These are phyloP conservation scores for Struthidea cinerea DNA, from an alignment of 2,113 vertebrate species.

Conservation along the genomic window DNA sequence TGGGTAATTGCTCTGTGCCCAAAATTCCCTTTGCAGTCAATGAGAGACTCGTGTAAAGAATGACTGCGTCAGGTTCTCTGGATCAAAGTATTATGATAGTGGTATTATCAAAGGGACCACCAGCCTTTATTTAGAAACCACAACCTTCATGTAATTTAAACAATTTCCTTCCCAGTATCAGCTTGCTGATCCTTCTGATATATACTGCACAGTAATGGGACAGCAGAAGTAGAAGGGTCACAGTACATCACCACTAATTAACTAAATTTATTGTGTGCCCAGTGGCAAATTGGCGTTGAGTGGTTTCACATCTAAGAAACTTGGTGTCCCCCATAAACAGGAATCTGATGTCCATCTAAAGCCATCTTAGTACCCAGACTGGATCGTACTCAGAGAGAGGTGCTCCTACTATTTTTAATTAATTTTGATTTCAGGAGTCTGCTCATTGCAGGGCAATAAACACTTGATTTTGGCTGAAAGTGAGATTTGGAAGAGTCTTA, in stretches of 20 bases:
- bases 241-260: not conserved
- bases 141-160: slow-evolving; percentile 7
- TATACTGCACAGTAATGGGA: not conserved
- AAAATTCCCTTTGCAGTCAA: slow-evolving; percentile 37
- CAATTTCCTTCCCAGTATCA: not conserved
- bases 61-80: not conserved
- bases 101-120: slow-evolving; percentile 6
- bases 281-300: not conserved
- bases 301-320: not conserved
- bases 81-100: not conserved
- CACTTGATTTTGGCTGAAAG: not conserved
- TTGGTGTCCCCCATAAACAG: not conserved
- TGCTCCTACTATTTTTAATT: not conserved
- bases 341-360: not conserved
- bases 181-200: not conserved
- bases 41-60: not conserved
- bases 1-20: slow-evolving; percentile 36
- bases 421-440: not conserved
- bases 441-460: not conserved
- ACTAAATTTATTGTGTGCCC: not conserved
- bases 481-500: not conserved
- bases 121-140: slow-evolving; percentile 24
- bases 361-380: not conserved
- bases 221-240: not conserved
- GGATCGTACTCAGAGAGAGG: not conserved